These are phyloP conservation scores for Hemichromis elongatus DNA, from an alignment of 2,113 vertebrate genomes.

Conservation along the genomic window DNA sequence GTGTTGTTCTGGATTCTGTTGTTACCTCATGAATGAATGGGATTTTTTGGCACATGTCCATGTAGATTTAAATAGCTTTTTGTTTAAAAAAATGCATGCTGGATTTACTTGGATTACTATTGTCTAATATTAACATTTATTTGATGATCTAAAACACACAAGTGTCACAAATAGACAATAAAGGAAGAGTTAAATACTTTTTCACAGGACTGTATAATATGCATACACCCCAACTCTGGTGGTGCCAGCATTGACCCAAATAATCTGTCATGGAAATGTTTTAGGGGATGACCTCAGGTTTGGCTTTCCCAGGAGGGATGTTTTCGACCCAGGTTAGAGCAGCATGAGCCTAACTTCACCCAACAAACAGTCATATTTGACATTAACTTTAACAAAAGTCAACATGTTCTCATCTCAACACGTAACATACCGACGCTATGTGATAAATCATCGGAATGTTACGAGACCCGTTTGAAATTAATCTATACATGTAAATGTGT, in stretches of 20 bases:
- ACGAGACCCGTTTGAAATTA: too few relatives aligned
- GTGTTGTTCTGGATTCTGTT: neutral
- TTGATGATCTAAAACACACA: neutral
- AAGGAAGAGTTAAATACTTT: neutral
- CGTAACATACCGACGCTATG: too few relatives aligned
- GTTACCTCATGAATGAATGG: neutral
- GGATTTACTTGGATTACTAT: neutral
- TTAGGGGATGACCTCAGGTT: neutral
- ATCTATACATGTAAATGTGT: too few relatives aligned
- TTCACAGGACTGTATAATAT: neutral
- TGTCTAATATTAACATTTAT: neutral
- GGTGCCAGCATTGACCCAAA: neutral
- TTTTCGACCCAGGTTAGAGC: neutral
- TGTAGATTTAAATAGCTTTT: neutral
- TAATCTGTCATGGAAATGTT: neutral
- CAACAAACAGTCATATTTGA: neutral
- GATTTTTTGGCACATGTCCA: neutral
- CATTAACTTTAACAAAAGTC: too few relatives aligned
- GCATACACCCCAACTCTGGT: neutral
- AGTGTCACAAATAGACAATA: neutral
- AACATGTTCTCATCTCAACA: too few relatives aligned
- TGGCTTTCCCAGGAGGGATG: neutral
- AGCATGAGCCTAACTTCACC: neutral
- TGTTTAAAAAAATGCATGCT: neutral
- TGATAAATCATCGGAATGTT: too few relatives aligned